A percentile compares a stretch with the other conserved stretches of the same genome.
Conservation (phyloP, 2,888 invertebrate species). For the Drosophila cognata region DNA sequence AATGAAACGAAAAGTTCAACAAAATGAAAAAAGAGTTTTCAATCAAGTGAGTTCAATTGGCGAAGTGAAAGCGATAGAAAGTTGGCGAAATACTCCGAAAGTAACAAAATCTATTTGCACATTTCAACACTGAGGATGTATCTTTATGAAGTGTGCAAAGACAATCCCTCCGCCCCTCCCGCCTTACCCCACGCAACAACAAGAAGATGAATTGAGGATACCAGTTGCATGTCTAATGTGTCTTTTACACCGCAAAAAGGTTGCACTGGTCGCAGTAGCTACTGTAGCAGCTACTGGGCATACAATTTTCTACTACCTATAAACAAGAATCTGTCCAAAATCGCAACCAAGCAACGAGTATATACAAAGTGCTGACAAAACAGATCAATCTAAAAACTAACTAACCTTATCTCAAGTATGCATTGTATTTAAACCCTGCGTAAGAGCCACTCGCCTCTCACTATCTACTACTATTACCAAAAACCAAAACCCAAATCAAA, state of each 20-base stretch:
- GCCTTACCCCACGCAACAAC: constrained; percentile 23
- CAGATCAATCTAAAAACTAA: constrained; percentile 21
- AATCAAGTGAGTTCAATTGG: constrained; percentile 82
- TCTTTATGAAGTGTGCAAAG: constrained; percentile 56
- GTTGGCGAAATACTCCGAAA: constrained; percentile 61
- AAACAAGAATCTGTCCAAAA: constrained; percentile 85
- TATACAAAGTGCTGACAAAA: constrained; percentile 13
- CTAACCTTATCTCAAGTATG: constrained; percentile 54
- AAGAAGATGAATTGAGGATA: constrained; percentile 28
- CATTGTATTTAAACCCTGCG: constrained; percentile 56
- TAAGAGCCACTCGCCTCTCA: constrained; percentile 70
- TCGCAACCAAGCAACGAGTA: constrained; percentile 41
- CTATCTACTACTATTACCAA: constrained; percentile 52
- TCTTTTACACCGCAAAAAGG: constrained; percentile 83
- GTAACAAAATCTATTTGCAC: constrained; percentile 45
- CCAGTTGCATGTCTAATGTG: constrained; percentile 66
- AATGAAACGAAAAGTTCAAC: constrained; percentile 71
- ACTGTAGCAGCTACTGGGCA: constrained; percentile 74
- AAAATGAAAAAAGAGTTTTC: constrained; percentile 75
- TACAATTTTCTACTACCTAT: constrained; percentile 83
- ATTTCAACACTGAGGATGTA: constrained; percentile 38
- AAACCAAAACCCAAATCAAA: not conserved
- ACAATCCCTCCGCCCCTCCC: constrained; percentile 8
- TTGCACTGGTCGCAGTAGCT: constrained; percentile 76
- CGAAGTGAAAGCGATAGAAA: constrained; percentile 70